Conservation (phyloP, 2,888 invertebrate genomes). For the Drosophila vallismaia region DNA sequence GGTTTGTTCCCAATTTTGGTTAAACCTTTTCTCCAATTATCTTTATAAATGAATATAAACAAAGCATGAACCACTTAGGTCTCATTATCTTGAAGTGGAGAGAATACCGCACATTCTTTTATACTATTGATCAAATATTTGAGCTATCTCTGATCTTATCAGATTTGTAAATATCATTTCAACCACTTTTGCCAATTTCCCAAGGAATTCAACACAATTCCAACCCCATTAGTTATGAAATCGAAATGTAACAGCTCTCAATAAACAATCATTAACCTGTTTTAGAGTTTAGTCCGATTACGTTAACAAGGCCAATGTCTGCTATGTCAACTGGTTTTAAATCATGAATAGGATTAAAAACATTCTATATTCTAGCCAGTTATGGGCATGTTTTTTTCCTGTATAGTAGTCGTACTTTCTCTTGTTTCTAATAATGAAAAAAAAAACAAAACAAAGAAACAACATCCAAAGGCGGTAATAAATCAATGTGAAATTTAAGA, state of each 20-base stretch:
- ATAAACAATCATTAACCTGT: slow-evolving; percentile 21
- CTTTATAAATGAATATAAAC: not conserved
- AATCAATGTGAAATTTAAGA: slow-evolving; percentile 28
- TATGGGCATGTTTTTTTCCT: not conserved
- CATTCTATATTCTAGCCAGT: not conserved
- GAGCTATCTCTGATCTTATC: not conserved
- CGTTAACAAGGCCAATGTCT: slow-evolving; percentile 38
- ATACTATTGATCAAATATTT: too few species aligned
- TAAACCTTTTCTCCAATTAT: not conserved
- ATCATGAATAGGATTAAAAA: slow-evolving; percentile 21
- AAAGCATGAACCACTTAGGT: not conserved
- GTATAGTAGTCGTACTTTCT: slow-evolving; percentile 5
- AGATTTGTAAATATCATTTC: not conserved
- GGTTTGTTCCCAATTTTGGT: too few species aligned
- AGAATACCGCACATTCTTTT: not conserved
- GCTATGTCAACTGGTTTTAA: slow-evolving; percentile 25
- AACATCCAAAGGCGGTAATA: slow-evolving; percentile 4
- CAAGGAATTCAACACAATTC: slow-evolving; percentile 6
- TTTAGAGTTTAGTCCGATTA: not conserved
- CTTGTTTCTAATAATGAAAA: not conserved
- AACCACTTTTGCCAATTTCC: not conserved
- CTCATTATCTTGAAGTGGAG: not conserved
- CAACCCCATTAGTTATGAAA: not conserved
- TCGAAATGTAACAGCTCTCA: slow-evolving; percentile 10
- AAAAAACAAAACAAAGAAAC: not conserved